These are phyloP conservation scores for Candoia aspera DNA, from an alignment of 2,113 vertebrate species.

Conservation along the genomic window DNA sequence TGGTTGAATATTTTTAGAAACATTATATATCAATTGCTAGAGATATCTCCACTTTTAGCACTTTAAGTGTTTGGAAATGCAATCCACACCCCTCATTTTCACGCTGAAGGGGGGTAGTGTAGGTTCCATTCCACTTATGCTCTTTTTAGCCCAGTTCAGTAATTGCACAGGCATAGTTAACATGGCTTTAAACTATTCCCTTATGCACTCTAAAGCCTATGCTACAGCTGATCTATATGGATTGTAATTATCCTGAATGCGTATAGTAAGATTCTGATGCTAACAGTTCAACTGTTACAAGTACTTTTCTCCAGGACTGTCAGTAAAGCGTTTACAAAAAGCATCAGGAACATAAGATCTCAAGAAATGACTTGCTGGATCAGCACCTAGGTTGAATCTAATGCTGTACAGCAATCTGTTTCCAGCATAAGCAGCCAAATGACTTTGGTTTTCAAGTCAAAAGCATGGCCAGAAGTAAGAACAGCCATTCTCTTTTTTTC, in stretches of 20 bases:
- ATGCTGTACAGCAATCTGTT: no score
- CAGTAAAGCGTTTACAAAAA: neutral
- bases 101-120: neutral
- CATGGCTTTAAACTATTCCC: slow-evolving; percentile 27
- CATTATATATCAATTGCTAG: neutral
- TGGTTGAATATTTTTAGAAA: neutral
- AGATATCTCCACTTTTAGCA: neutral
- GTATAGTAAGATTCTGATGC: slow-evolving; percentile 11
- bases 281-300: slow-evolving; percentile 15
- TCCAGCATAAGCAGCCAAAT: neutral
- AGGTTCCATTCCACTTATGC: neutral
- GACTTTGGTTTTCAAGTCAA: neutral
- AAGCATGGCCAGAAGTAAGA: neutral
- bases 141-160: slow-evolving; percentile 7
- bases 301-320: neutral
- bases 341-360: neutral
- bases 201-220: slow-evolving; percentile 11
- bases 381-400: neutral
- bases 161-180: slow-evolving; percentile 17
- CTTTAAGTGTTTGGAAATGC: neutral
- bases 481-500: neutral
- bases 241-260: slow-evolving; percentile 30
- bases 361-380: neutral
- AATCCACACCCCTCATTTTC: neutral
- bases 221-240: slow-evolving; percentile 21